Percentiles rank a stretch among this genome's conserved stretches.
Conservation (phyloP, 2,797 vertebrate genomes). For the Prunella strophiata region DNA sequence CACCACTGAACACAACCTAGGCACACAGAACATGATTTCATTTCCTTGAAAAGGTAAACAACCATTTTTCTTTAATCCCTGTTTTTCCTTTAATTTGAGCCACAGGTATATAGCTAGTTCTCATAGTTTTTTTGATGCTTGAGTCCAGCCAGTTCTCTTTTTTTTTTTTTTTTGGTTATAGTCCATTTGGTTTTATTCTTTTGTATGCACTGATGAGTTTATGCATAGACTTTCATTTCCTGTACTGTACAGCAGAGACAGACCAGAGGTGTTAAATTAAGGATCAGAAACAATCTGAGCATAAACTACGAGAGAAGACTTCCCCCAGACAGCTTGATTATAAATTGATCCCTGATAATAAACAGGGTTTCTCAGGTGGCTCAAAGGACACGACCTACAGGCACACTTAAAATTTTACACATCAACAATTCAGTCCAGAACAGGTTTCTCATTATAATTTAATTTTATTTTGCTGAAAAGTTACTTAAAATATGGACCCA, state of each 20-base stretch:
- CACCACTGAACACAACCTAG: fast-evolving
- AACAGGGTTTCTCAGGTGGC: background rate
- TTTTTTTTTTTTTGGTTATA: background rate
- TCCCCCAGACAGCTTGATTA: background rate
- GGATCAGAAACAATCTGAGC: background rate
- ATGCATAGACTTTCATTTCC: background rate
- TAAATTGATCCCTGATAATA: background rate
- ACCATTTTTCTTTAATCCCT: background rate
- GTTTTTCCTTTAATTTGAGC: background rate
- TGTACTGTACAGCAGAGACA: background rate
- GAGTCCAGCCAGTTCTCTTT: background rate
- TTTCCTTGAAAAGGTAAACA: background rate
- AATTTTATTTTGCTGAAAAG: background rate
- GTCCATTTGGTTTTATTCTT: background rate
- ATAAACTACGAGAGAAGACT: background rate
- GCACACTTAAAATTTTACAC: background rate
- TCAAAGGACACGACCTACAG: background rate
- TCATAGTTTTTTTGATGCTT: background rate
- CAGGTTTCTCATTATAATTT: background rate
- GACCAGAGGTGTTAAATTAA: background rate
- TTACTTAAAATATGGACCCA: background rate
- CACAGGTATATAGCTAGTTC: background rate
- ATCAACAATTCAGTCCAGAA: background rate
- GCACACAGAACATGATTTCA: background rate
- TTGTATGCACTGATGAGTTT: background rate